phyloP scores from a whole-genome alignment of 2,888 invertebrate genomes.

The Drosophila mimetica region DNA sequence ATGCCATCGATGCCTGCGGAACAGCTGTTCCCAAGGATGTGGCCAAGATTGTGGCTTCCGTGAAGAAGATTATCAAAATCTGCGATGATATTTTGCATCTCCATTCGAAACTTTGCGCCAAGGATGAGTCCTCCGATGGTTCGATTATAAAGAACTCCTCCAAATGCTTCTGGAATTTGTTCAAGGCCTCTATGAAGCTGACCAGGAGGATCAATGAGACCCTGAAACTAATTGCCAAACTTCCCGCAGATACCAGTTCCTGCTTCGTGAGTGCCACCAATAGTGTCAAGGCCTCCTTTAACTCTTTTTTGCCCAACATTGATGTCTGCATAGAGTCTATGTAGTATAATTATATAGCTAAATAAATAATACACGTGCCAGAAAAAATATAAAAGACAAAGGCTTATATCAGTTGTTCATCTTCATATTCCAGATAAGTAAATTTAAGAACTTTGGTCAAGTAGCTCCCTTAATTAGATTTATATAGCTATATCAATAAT shows the following conservation, averaged over 20 bases:
- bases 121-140: background rate
- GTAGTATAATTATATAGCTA: background rate
- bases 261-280: conserved; percentile 55
- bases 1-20: conserved; percentile 54
- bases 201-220: conserved; percentile 47
- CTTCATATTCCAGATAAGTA: too few species aligned
- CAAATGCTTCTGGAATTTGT: conserved; percentile 35
- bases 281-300: conserved; percentile 36
- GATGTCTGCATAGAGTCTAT: conserved; percentile 34
- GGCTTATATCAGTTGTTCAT: too few species aligned
- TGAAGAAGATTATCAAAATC: conserved; percentile 52
- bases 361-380: too few species aligned
- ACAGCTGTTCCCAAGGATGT: conserved; percentile 62
- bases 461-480: too few species aligned
- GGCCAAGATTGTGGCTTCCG: conserved; percentile 45
- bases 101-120: conserved; percentile 35
- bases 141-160: conserved; percentile 9
- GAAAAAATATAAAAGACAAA: too few species aligned
- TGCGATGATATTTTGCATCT: conserved; percentile 51
- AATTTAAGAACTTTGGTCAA: too few species aligned
- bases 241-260: conserved; percentile 55
- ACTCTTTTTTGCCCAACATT: conserved; percentile 50
- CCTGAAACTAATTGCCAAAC: conserved; percentile 46
- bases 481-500: too few species aligned
- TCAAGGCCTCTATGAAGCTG: conserved; percentile 40